Evolutionary conservation across 2,888 invertebrate genomes (phyloP).

Genomic region (Adelphocoris suturalis): DNA sequence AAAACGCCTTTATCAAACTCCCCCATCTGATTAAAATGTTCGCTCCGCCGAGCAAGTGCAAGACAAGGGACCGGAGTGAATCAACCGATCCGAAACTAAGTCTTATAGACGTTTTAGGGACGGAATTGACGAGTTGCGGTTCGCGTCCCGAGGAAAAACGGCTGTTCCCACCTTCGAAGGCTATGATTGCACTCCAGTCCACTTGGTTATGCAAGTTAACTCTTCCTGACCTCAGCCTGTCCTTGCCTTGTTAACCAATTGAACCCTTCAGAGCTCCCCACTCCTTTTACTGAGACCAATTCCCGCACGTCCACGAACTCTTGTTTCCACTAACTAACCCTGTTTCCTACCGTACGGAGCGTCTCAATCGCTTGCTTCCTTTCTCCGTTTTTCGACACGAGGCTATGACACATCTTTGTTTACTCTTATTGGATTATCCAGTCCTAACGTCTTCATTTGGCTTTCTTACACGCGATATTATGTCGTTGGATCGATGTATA

Average conservation of each 20-base stretch:
- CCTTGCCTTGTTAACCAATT: slow-evolving; percentile 74
- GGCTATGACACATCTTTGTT: slow-evolving; percentile 40
- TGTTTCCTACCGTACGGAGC: slow-evolving; percentile 41
- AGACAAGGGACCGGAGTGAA: neutral
- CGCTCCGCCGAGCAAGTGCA: slow-evolving; percentile 58
- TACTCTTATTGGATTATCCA: neutral
- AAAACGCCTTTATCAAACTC: slow-evolving; percentile 1
- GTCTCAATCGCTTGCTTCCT: slow-evolving; percentile 56
- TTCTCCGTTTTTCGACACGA: slow-evolving; percentile 11
- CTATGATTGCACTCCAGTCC: slow-evolving; percentile 63
- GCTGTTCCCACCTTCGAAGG: slow-evolving; percentile 30
- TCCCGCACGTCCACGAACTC: slow-evolving; percentile 53
- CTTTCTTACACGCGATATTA: no score
- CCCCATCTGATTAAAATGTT: slow-evolving; percentile 51
- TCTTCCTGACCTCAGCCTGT: slow-evolving; percentile 74
- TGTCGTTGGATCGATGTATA: no score
- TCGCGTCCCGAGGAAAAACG: slow-evolving; percentile 17
- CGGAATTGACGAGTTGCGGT: slow-evolving; percentile 66
- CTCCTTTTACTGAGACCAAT: slow-evolving; percentile 41
- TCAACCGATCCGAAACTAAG: slow-evolving; percentile 58
- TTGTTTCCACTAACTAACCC: slow-evolving; percentile 56
- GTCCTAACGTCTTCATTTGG: neutral
- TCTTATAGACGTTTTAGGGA: slow-evolving; percentile 53
- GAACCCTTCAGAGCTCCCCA: slow-evolving; percentile 63
- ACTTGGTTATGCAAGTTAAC: slow-evolving; percentile 73